Percentiles rank a stretch among this genome's conserved stretches.
phyloP scores from a whole-genome alignment of 2,113 vertebrate species.

The Perccottus glenii region DNA sequence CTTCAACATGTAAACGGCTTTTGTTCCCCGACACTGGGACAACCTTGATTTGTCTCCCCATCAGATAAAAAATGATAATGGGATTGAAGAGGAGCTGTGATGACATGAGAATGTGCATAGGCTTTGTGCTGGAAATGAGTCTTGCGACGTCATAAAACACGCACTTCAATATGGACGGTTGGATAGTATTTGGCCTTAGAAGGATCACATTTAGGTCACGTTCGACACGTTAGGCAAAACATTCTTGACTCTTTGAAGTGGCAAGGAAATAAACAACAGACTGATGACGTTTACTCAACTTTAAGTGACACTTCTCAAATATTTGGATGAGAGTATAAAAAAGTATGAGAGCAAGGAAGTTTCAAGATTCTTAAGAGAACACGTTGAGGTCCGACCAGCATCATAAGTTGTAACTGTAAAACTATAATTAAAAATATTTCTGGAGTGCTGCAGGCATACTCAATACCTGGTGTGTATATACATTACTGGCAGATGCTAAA shows the following conservation, averaged over 20 bases:
- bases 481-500: constrained; percentile 42
- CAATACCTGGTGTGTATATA: not conserved
- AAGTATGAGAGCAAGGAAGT: too few species aligned
- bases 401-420: too few species aligned
- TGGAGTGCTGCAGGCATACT: too few species aligned
- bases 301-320: too few species aligned
- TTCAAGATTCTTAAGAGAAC: too few species aligned
- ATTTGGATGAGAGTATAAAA: too few species aligned
- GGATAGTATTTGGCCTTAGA: constrained; percentile 24
- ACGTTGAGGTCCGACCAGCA: too few species aligned
- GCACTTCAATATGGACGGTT: constrained; percentile 9
- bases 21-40: constrained; percentile 46
- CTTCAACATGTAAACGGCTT: constrained; percentile 58
- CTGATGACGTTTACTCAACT: too few species aligned
- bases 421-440: too few species aligned
- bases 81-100: constrained; percentile 19
- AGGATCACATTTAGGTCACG: constrained; percentile 5
- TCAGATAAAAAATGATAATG: constrained; percentile 62
- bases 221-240: not conserved
- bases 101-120: constrained; percentile 45
- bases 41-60: constrained; percentile 59
- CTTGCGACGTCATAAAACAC: constrained; percentile 21
- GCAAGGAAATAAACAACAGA: too few species aligned
- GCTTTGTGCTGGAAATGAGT: constrained; percentile 18
- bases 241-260: not conserved